Evolutionary conservation across 2,113 vertebrate genomes (phyloP).

Genomic region (Sylvietta virens): DNA sequence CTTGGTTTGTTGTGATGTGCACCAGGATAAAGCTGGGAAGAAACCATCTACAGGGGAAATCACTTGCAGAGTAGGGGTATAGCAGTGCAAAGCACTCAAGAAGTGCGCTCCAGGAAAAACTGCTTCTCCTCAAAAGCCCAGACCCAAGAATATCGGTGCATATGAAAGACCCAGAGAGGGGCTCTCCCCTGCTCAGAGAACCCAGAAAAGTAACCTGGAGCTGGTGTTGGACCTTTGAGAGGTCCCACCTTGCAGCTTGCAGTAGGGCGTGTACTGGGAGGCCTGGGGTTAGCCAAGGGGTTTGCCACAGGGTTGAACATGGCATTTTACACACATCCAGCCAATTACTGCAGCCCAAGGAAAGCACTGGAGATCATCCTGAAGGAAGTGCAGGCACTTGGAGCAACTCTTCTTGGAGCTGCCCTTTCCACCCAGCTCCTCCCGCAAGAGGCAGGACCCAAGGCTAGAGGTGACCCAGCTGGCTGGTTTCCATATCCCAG

Average conservation of each 20-base stretch:
- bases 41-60: rapidly evolving
- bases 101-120: background rate
- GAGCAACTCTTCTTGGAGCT: background rate
- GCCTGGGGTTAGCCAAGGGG: background rate
- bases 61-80: rapidly evolving
- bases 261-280: background rate
- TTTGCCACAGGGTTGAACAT: background rate
- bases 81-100: background rate
- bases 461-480: slow-evolving; percentile 1
- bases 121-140: background rate
- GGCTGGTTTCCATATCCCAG: background rate
- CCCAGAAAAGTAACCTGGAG: background rate
- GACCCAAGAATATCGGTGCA: background rate
- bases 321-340: rapidly evolving
- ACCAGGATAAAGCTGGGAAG: background rate
- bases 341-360: rapidly evolving
- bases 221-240: rapidly evolving
- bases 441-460: background rate
- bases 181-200: background rate
- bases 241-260: background rate
- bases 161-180: background rate
- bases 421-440: background rate
- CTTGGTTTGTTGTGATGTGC: rapidly evolving
- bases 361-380: background rate
- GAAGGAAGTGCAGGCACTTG: background rate